A percentile compares a stretch with the other conserved stretches of the same genome.
phyloP scores from a whole-genome alignment of 2,113 vertebrate genomes.

The Phaetusa simplex region DNA sequence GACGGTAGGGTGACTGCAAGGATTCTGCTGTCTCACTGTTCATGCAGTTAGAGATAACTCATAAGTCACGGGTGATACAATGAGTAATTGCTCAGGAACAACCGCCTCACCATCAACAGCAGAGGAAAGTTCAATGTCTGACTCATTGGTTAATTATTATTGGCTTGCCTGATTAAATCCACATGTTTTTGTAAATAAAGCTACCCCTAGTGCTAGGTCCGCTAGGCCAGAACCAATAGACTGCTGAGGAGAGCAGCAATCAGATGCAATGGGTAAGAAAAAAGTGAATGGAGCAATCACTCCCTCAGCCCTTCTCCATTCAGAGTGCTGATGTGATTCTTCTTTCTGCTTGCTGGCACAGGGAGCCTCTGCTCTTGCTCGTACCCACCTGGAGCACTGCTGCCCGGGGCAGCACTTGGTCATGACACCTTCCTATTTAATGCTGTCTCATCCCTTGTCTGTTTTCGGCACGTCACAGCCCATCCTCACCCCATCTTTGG shows the following conservation, averaged over 20 bases:
- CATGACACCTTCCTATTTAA: background rate
- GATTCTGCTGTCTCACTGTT: background rate
- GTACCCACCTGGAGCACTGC: background rate
- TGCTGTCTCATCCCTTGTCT: fast-evolving
- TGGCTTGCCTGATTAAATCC: slow-evolving; percentile 1
- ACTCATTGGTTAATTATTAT: slow-evolving; percentile 66
- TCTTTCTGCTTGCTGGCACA: background rate
- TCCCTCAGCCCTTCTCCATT: background rate
- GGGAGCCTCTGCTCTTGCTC: background rate
- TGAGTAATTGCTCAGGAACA: background rate
- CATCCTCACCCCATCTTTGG: background rate
- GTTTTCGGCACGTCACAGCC: background rate
- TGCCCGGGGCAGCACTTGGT: background rate
- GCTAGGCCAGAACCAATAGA: background rate
- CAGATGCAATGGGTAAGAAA: background rate
- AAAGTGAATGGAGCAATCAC: background rate
- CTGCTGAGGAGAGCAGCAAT: background rate
- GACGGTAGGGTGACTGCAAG: background rate
- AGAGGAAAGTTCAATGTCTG: slow-evolving; percentile 45
- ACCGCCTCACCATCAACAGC: background rate
- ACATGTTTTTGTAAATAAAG: background rate
- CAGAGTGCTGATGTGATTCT: background rate
- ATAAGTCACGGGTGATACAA: slow-evolving; percentile 8
- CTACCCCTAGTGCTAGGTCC: background rate
- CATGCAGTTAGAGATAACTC: background rate